Conservation (phyloP, 2,113 vertebrate genomes). For the Ursus arctos region DNA sequence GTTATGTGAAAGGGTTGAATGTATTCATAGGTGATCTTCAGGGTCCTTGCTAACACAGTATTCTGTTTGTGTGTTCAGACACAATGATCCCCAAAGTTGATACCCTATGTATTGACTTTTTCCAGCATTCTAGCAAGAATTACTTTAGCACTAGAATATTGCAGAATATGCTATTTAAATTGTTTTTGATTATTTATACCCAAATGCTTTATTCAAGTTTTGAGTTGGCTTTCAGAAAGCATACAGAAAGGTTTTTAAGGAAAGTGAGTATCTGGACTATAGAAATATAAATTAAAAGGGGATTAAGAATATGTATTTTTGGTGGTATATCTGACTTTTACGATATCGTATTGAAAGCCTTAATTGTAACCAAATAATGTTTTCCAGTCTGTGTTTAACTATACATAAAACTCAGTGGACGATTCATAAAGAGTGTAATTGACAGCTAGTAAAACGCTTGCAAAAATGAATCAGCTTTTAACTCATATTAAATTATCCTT, state of each 20-base stretch:
- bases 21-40: background rate
- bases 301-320: slow-evolving; percentile 42
- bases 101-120: background rate
- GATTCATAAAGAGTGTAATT: slow-evolving; percentile 59
- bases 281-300: slow-evolving; percentile 64
- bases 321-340: slow-evolving; percentile 18
- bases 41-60: background rate
- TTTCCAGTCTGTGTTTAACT: slow-evolving; percentile 65
- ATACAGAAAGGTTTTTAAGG: slow-evolving; percentile 37
- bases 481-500: slow-evolving; percentile 82
- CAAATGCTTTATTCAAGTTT: slow-evolving; percentile 37
- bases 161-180: background rate
- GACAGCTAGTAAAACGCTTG: slow-evolving; percentile 68
- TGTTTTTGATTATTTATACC: slow-evolving; percentile 9
- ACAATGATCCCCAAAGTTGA: background rate
- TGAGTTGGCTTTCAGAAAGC: slow-evolving; percentile 45
- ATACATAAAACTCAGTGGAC: background rate
- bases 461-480: slow-evolving; percentile 74
- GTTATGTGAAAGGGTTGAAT: background rate
- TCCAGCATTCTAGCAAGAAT: background rate
- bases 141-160: background rate
- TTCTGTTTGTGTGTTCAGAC: background rate
- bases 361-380: slow-evolving; percentile 70
- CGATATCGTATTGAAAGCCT: slow-evolving; percentile 39
- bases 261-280: slow-evolving; percentile 36